Evolutionary conservation across 2,113 vertebrate genomes (phyloP).

Genomic region (Odontesthes bonariensis): DNA sequence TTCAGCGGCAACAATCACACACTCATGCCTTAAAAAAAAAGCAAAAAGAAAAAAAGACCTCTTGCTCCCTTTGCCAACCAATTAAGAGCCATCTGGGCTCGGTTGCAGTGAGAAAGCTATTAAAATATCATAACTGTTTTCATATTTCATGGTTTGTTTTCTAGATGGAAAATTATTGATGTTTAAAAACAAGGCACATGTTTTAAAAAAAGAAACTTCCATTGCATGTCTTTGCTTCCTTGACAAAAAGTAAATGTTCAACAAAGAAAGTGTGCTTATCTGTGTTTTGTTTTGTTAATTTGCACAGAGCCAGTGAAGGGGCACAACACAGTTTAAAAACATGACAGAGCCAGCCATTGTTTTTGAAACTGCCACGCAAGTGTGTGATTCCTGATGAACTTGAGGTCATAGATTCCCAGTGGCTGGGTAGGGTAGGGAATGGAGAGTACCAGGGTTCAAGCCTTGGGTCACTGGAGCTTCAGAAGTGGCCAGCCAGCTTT

Average conservation of each 20-base stretch:
- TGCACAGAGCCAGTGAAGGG: constrained; percentile 31
- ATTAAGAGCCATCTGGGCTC: constrained; percentile 95
- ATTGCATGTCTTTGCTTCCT: not conserved
- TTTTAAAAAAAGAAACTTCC: not conserved
- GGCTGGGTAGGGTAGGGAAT: constrained; percentile 75
- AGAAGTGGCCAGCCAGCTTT: constrained; percentile 80
- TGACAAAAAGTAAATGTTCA: constrained; percentile 10
- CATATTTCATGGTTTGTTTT: constrained; percentile 51
- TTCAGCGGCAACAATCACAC: constrained; percentile 95
- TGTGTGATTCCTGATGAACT: constrained; percentile 77
- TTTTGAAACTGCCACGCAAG: constrained; percentile 67
- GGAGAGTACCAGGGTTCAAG: constrained; percentile 79
- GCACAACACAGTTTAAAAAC: constrained; percentile 63
- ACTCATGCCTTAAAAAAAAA: constrained; percentile 94
- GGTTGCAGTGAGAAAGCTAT: constrained; percentile 76
- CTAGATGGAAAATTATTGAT: constrained; percentile 15
- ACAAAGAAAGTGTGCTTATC: constrained; percentile 4
- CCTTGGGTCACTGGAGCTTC: constrained; percentile 80
- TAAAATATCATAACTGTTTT: constrained; percentile 54
- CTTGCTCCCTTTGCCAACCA: constrained; percentile 92
- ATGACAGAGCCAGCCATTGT: constrained; percentile 60
- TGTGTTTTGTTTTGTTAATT: constrained; percentile 51
- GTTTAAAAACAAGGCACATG: constrained; percentile 10
- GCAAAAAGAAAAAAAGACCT: constrained; percentile 88
- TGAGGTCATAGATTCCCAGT: constrained; percentile 79